These are phyloP conservation scores for Hormaphis cornu DNA, from an alignment of 1,140 invertebrate species.

Conservation along the genomic window DNA sequence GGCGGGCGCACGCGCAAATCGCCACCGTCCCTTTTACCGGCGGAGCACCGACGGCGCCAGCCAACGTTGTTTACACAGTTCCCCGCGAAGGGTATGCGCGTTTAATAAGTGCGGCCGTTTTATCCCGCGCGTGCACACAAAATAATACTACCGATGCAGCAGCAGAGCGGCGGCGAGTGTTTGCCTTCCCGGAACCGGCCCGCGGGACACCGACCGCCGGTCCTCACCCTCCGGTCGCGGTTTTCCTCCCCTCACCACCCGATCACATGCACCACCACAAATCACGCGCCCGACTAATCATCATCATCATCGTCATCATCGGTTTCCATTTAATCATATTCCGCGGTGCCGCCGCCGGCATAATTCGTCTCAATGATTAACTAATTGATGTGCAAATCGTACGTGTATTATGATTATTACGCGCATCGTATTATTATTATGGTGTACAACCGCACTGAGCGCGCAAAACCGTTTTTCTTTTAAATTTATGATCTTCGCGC, in stretches of 20 bases:
- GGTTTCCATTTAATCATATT: constrained; percentile 27
- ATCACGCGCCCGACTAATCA: constrained; percentile 13
- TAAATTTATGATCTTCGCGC: no score
- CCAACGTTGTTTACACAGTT: constrained; percentile 6
- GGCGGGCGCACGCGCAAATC: background rate
- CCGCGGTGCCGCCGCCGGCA: background rate
- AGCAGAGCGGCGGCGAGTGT: background rate
- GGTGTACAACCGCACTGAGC: no score
- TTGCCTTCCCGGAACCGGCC: background rate
- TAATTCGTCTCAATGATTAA: constrained; percentile 23
- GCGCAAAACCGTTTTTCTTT: no score
- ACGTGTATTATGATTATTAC: no score
- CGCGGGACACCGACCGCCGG: background rate
- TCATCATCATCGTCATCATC: background rate
- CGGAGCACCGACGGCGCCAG: background rate
- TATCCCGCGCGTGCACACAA: no score
- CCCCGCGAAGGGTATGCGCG: background rate
- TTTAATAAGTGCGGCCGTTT: no score
- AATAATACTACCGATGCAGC: no score
- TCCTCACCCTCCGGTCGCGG: background rate
- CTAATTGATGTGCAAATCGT: constrained; percentile 26
- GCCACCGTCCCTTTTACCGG: accelerated
- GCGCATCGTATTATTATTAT: no score
- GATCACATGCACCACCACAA: background rate
- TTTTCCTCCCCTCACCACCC: background rate